Base-by-base conservation (phyloP, 2,113 vertebrate genomes). In the Bagarius yarrelli region DNA sequence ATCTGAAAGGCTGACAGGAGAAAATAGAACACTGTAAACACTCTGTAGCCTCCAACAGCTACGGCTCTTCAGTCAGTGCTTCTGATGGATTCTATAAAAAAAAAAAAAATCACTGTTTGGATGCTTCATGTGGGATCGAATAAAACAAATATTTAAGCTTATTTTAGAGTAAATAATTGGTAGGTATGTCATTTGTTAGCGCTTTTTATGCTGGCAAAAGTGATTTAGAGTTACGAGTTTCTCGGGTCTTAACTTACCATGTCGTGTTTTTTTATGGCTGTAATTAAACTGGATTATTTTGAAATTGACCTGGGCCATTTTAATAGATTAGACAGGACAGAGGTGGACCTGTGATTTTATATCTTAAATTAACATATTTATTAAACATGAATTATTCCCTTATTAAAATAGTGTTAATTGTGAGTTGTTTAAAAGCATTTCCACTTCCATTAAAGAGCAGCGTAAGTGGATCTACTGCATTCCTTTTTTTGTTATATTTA, bases 61-160 rank as follows among this genome's bases (percentile, higher is more conserved):
- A 4, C 34, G 32, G 80, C 60, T 81, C 80, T 74, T 81, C 32
- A 12, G 44, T 67, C 71, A 67, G 50, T 81, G 50, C 71, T 75
- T 55, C 56, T 15, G 50, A 75, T 66, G 19, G 73, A 50, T 76
- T 69, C 67, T 67, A 40, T 81, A 57, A 80, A 73, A 76, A 75
- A 80, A 47, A 57, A 80, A 73, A 76, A 75, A 80, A 47, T 16
- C 11, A 76, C 13, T 67, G 61, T 76, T 12, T 75, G 32, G 30
- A 66, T 66, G 19, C 60, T 73, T 82, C 44, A 13, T 52, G 61
- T 21, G 36, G 80, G 80, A 14, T 23, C 69, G 52, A 34, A 82
- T 76, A 36, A 44, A 79, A 56, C 13, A 25, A 11, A 57, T 78
- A 80, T 79, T 76, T 76, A 80, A 64, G 59, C 55, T 75, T 85